Conservation (phyloP, 2,888 invertebrate species). For the Ernsta delagoae region DNA sequence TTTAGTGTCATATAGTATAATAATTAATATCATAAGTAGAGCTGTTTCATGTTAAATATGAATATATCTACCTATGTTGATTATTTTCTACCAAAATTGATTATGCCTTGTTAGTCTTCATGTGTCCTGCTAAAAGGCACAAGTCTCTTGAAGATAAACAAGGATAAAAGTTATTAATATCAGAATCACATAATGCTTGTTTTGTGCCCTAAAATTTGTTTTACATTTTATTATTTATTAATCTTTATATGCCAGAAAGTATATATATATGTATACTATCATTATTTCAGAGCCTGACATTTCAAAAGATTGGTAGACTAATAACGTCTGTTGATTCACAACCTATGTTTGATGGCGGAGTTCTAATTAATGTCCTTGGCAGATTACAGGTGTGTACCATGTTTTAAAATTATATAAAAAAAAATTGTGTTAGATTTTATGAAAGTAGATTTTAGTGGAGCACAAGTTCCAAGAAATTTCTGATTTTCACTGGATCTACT, state of each 20-base stretch:
- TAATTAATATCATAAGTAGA: not conserved
- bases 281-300: constrained; percentile 90
- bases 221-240: not conserved
- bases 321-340: constrained; percentile 98
- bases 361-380: constrained; percentile 97
- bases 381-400: constrained; percentile 91
- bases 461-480: not conserved
- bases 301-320: constrained; percentile 96
- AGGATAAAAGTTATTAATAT: too few relatives aligned
- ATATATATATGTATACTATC: not conserved
- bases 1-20: not conserved
- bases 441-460: not conserved
- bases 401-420: not conserved
- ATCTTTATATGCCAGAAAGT: not conserved
- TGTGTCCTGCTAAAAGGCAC: too few relatives aligned
- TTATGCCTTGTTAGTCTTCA: too few relatives aligned
- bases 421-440: not conserved
- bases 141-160: too few relatives aligned
- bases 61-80: too few relatives aligned
- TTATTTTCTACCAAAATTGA: too few relatives aligned
- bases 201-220: too few relatives aligned
- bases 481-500: not conserved
- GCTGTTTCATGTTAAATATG: too few relatives aligned
- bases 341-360: constrained; percentile 99
- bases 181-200: not conserved